Evolutionary conservation across 1,140 invertebrate genomes (phyloP).

Genomic region (Holcopasites calliopsidis): DNA sequence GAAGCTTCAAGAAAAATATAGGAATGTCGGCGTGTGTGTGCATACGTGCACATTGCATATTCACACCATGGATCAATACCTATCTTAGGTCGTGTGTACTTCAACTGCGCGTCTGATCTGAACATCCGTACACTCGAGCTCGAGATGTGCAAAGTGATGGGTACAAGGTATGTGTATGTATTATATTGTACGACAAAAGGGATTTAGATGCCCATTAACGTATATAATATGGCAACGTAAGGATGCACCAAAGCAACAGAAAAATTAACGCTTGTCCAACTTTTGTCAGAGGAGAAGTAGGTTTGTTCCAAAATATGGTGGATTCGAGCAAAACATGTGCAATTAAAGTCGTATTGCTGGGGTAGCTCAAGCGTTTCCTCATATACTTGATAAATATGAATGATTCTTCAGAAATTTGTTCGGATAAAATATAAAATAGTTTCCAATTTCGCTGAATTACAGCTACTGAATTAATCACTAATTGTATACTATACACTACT

Average conservation of each 20-base stretch:
- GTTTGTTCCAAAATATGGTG: background rate
- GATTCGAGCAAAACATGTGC: background rate
- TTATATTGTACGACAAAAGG: background rate
- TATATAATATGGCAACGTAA: background rate
- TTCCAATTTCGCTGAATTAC: too few relatives aligned
- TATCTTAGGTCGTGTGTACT: constrained; percentile 33
- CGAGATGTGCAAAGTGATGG: constrained; percentile 17
- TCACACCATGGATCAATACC: constrained; percentile 33
- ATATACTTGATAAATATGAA: background rate
- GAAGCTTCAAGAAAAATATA: constrained; percentile 35
- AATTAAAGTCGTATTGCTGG: background rate
- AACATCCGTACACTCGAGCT: constrained; percentile 26
- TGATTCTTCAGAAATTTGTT: too few relatives aligned
- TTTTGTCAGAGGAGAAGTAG: too few relatives aligned
- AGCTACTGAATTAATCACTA: too few relatives aligned
- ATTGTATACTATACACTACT: too few relatives aligned
- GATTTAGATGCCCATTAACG: constrained; percentile 5
- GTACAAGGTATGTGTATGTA: background rate
- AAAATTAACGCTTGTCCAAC: background rate
- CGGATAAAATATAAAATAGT: too few relatives aligned
- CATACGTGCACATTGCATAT: constrained; percentile 17
- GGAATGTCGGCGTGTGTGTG: constrained; percentile 3
- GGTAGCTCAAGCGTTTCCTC: background rate
- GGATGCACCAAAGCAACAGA: background rate
- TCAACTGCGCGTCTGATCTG: constrained; percentile 27